Evolutionary conservation across 2,113 vertebrate species (phyloP).

Genomic region (Galemys pyrenaicus): DNA sequence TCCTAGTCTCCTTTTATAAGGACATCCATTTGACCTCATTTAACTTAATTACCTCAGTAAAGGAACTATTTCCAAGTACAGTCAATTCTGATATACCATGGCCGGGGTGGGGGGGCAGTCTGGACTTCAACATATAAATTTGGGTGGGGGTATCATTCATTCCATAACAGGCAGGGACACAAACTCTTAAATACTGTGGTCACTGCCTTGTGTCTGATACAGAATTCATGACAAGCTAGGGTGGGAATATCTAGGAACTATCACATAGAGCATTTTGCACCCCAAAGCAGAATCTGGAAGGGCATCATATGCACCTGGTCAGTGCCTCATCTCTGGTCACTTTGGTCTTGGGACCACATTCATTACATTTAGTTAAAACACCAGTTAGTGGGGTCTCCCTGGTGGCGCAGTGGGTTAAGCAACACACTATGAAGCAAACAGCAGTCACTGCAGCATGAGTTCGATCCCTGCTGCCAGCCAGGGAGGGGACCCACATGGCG

Average conservation of each 20-base stretch:
- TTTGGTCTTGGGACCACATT: constrained; percentile 36
- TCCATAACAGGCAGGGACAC: not conserved
- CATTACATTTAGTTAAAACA: constrained; percentile 39
- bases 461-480: no score
- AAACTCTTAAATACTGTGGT: not conserved
- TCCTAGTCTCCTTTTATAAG: not conserved
- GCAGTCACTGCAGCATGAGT: no score
- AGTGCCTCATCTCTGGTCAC: constrained; percentile 14
- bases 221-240: not conserved
- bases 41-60: not conserved
- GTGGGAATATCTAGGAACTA: constrained; percentile 45
- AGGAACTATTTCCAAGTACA: not conserved
- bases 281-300: not conserved
- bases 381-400: no score
- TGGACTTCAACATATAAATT: not conserved
- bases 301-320: constrained; percentile 27
- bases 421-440: no score
- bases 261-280: not conserved
- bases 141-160: not conserved
- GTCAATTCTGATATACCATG: not conserved
- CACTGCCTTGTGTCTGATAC: not conserved
- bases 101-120: no score
- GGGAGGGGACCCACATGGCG: no score
- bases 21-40: not conserved
- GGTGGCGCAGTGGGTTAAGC: no score